A percentile compares a stretch with the other conserved stretches of the same genome.
These are phyloP conservation scores for Saturnia japonica DNA, from an alignment of 2,888 invertebrate genomes.

Conservation along the genomic window DNA sequence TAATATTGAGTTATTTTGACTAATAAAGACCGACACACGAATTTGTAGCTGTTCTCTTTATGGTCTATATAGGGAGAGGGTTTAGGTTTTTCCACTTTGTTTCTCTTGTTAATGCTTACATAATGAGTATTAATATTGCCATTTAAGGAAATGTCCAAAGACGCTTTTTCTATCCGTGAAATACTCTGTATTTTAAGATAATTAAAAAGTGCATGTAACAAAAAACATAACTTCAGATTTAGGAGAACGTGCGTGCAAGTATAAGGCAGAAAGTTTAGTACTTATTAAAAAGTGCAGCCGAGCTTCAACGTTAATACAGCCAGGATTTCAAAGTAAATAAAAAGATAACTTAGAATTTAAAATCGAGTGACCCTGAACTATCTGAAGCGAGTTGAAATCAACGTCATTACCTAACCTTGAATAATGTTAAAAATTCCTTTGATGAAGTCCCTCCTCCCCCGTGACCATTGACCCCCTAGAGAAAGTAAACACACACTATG, in stretches of 20 bases:
- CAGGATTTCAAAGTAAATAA: not conserved
- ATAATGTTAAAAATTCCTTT: constrained; percentile 47
- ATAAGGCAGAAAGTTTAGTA: not conserved
- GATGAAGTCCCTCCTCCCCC: constrained; percentile 45
- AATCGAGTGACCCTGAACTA: not conserved
- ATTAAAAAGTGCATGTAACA: not conserved
- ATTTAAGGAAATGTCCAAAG: not conserved
- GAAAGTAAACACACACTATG: constrained; percentile 73
- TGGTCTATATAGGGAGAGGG: not conserved
- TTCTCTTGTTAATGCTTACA: not conserved
- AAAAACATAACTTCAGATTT: not conserved
- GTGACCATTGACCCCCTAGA: constrained; percentile 74
- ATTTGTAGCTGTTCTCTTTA: constrained; percentile 23
- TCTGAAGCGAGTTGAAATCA: constrained; percentile 4
- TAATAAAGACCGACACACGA: constrained; percentile 25
- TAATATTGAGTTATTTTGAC: constrained; percentile 23
- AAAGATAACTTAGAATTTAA: not conserved
- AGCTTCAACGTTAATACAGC: not conserved
- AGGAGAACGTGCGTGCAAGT: not conserved
- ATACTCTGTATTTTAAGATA: not conserved
- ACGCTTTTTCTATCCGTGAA: not conserved
- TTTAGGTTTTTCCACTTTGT: not conserved
- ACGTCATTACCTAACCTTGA: constrained; percentile 52
- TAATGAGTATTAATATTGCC: not conserved
- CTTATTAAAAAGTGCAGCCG: not conserved